Evolutionary conservation across 1,140 invertebrate genomes (phyloP), one percentile per base, ranked within the genome.

Genomic region (Pseudomyrmex dendroicus): DNA sequence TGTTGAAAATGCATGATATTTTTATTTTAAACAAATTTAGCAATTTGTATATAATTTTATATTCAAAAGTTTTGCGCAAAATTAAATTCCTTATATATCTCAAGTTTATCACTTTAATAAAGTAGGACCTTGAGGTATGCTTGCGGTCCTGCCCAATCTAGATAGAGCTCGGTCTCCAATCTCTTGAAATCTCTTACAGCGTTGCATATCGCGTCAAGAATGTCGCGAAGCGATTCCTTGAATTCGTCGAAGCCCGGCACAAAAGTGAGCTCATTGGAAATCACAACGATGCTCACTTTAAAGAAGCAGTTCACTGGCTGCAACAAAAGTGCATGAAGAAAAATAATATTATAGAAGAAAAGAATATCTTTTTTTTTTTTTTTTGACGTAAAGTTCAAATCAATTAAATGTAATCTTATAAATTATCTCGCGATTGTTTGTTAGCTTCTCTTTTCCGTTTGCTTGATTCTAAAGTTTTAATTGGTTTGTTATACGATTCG

Each of bases 231-330:
- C 74, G 96, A 95, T 72, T 96, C 95, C 89, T 96, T 95, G 87
- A 98, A 97, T 89, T 96, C 96, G 59, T 96, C 95, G 86, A 98
- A 98, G 1, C 95, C 94, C 2, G 98, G 98, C 85, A 97, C 96
- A 93, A 98, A 98, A 68, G 95, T 94, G 63, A 98, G 96, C 2
- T 95, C 94, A 46, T 96, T 96, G 10, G 96, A 95, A 90, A 96
- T 95, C 46, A 97, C 95, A 13, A 96, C 94, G 54, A 98, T 93
- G 80, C 96, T 95, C 61, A 98, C 94, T 67, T 96, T 95, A 91
- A 98, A 98, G 4, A 97, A 96, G 89, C 96, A 96, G 91, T 97
- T 96, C 2, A 92, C 93, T 73, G 95, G 95, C 96, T 97, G 86
- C 84, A 90, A 90, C 13, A 93, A 84, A 84, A 80, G 76, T 86